Evolutionary conservation across 2,888 invertebrate species (phyloP), one percentile per base, ranked within the genome.

Genomic region (Carpatolechia fugitivella): DNA sequence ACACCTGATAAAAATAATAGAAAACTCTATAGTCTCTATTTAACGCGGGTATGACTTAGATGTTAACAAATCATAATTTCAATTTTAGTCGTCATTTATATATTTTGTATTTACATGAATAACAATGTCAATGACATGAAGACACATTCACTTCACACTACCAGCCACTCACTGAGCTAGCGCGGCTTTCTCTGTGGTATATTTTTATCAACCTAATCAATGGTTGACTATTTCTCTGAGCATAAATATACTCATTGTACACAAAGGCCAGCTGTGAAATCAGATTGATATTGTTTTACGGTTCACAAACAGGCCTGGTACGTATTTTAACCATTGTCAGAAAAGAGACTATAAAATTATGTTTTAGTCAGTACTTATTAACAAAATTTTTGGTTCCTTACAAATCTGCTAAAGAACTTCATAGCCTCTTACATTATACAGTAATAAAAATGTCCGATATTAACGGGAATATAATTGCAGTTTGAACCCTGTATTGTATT

Each of bases 21-120:
- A 84, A 79, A 75, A 72, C 70, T 70, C 72, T 70, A 58, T 68
- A 66, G 70, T 69, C 72, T 76, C 74, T 75, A 78, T 76, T 14
- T 79, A 87, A 85, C 82, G 80, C 76, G 74, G 81, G 86, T 86
- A 87, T 87, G 88, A 87, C 85, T 85, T 85, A 85, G 82, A 81
- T 82, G 82, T 82, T 82, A 85, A 85, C 80, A 79, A 78, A 77
- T 69, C 66, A 72, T 78, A 77, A 58, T 72, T 72, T 68, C 67
- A 54, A 4, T 24, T 54, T n/a, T 46, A 18, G 11, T 33, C 29
- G 36, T 41, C 41, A 49, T 54, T 35, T 57, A 73, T 70, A 73
- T 70, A 65, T 65, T 64, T 67, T 67, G 24, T 73, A 68, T 70
- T 62, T 75, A 70, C 67, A 70, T 50, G 18, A 14, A 51, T 36